phyloP scores from a whole-genome alignment of 2,797 vertebrate species.

The Gastrophryne carolinensis region DNA sequence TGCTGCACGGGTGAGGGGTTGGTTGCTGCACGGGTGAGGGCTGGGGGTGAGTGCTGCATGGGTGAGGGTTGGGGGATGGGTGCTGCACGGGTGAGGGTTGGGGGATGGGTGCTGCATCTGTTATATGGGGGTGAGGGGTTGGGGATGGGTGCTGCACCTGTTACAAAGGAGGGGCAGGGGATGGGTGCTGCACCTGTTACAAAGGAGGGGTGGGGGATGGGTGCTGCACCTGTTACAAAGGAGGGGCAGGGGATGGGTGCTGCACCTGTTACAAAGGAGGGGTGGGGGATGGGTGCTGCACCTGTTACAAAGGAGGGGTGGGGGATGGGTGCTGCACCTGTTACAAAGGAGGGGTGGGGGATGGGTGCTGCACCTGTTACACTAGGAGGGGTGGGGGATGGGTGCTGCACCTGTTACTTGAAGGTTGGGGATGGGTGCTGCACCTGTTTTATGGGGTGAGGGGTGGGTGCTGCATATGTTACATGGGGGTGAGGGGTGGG shows the following conservation, averaged over 20 bases:
- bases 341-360: no score
- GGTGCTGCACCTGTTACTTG: not conserved
- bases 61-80: no score
- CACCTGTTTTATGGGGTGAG: conserved; percentile 67
- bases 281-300: no score
- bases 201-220: not conserved
- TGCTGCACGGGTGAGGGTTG: not conserved
- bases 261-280: conserved; percentile 73
- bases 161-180: conserved; percentile 77
- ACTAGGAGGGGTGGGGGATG: not conserved
- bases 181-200: no score
- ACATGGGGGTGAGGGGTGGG: not conserved
- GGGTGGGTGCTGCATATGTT: not conserved
- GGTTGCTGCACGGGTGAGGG: no score
- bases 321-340: not conserved
- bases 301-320: no score
- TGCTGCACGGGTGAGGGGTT: conserved; percentile 73
- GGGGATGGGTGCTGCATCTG: not conserved
- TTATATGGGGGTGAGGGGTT: not conserved
- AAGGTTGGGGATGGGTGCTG: not conserved
- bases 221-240: accelerated
- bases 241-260: not conserved
- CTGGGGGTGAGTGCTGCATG: accelerated
- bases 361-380: conserved; percentile 55
- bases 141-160: not conserved